Evolutionary conservation across 2,888 invertebrate species (phyloP), one percentile per base, ranked within the genome.

Genomic region (Branchellion lobata): DNA sequence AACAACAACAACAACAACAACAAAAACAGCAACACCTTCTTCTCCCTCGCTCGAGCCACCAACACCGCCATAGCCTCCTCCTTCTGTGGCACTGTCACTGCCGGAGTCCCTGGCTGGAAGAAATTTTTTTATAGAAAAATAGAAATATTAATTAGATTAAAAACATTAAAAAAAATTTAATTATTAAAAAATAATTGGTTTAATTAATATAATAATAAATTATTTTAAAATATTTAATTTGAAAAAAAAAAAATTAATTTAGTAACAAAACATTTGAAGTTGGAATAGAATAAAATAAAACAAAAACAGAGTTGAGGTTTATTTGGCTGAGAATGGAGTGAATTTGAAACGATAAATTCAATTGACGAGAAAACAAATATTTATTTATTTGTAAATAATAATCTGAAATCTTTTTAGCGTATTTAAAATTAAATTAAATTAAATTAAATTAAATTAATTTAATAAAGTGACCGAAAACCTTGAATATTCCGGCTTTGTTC

Each of bases 401-500:
- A 27, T 29, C 24, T 14, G 5, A 11, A 53, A 69, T 69, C 53
- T 72, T 40, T 33, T 80, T 18, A 34, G 5, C 40, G 5, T 8
- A 24, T 29, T 47, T 71, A 57, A 65, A 65, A 65, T 77, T 47
- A 47, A 47, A 14, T 47, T 47, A 47, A 47, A 47, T n/a, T n/a
- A n/a, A n/a, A n/a, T n/a, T n/a, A 47, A 47, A 14, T 47, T 47
- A 47, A 14, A 47, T 14, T 14, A 47, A 47, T 14, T 47, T 47
- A 14, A 14, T 14, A 47, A 47, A 47, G 11, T 47, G 24, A 72
- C 8, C 47, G 8, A 47, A 47, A 81, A 86, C 86, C 86, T 98
- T 99, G 89, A 99, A 93, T 83, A 99, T 94, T 11, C 99, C 99
- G 0, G 94, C 92, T 88, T 99, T 99, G 83, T 98, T 94, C 89